Base-by-base conservation (phyloP, 1,140 invertebrate species). In the Pseudomyrmex gracilis region DNA sequence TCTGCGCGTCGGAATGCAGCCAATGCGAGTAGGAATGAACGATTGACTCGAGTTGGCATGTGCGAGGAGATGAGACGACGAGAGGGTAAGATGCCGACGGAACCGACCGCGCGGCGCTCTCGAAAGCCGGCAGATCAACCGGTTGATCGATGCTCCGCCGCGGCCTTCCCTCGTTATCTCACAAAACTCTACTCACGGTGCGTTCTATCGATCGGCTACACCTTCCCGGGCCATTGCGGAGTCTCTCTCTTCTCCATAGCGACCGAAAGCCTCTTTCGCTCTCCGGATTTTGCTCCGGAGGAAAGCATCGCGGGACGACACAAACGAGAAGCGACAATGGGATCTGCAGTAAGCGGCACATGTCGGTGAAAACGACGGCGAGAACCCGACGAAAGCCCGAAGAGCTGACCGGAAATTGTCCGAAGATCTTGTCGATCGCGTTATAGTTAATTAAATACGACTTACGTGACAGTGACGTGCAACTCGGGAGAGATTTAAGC, bases 191-290 rank as follows among this genome's bases (percentile, higher is more conserved):
- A 85, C n/a, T n/a, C n/a, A n/a, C 78, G 82, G 78, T 85, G 84
- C 87, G 87, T 88, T 88, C 90, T 84, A 90, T 91, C 89, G 89
- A 91, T 89, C 86, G 53, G 53, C 61, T 49, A 82, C 64, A 77
- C 80, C 66, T 82, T 82, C 60, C 86, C 78, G 68, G 83, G 85
- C 73, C 24, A 47, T 77, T 60, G 49, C 57, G 8, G 60, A 64
- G 60, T 17, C 80, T 60, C 55, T 17, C 80, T 60, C 55, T 12
- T 58, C 20, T 45, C 43, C 12, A 67, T 10, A 13, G 47, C 73
- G 24, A 49, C 20, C 53, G 53, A 80, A 71, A 80, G 76, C 66
- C 76, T 80, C 76, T 80, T 80, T 80, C 22, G 66, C 64, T 78
- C 64, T 78, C 34, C 51, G 43, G 61, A 77, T 77, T 67, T 67